phyloP scores from a whole-genome alignment of 2,797 vertebrate species.

The Discoglossus pictus region DNA sequence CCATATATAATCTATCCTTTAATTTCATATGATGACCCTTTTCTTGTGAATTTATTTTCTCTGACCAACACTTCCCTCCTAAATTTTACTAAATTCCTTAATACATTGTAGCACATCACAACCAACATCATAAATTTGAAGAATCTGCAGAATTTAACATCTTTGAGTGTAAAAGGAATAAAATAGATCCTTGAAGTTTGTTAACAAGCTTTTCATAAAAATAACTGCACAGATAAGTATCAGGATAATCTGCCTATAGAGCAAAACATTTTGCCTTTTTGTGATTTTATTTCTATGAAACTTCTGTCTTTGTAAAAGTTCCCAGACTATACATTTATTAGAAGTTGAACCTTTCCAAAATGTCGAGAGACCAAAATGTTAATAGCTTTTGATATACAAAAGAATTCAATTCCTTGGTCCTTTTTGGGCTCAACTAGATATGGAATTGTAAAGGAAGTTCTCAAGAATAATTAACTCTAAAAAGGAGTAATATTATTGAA shows the following conservation, averaged over 20 bases:
- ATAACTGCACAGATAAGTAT: conserved; percentile 27
- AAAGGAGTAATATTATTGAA: conserved; percentile 1
- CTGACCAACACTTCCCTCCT: too few relatives aligned
- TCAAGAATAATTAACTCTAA: conserved; percentile 31
- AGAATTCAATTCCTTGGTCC: conserved; percentile 31
- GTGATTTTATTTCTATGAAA: conserved; percentile 28
- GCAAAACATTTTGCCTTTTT: conserved; percentile 24
- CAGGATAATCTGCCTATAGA: conserved; percentile 16
- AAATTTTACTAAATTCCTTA: too few relatives aligned
- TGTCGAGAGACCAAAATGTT: conserved; percentile 44
- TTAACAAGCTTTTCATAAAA: conserved; percentile 7
- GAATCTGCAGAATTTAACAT: too few relatives aligned
- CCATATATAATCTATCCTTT: too few relatives aligned
- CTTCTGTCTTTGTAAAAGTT: conserved; percentile 36
- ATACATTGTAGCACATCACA: too few relatives aligned
- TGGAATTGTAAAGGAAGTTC: conserved; percentile 21
- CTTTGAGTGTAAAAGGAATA: conserved; percentile 17
- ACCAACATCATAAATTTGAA: too few relatives aligned
- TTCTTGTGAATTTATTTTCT: too few relatives aligned
- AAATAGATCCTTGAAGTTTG: conserved; percentile 9
- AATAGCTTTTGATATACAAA: conserved; percentile 44
- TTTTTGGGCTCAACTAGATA: conserved; percentile 21
- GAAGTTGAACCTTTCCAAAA: conserved; percentile 41
- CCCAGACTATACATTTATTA: conserved; percentile 35
- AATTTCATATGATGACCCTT: too few relatives aligned